Evolutionary conservation across 2,797 vertebrate genomes (phyloP), one percentile per base, ranked within the genome.

Genomic region (Siniperca scherzeri): DNA sequence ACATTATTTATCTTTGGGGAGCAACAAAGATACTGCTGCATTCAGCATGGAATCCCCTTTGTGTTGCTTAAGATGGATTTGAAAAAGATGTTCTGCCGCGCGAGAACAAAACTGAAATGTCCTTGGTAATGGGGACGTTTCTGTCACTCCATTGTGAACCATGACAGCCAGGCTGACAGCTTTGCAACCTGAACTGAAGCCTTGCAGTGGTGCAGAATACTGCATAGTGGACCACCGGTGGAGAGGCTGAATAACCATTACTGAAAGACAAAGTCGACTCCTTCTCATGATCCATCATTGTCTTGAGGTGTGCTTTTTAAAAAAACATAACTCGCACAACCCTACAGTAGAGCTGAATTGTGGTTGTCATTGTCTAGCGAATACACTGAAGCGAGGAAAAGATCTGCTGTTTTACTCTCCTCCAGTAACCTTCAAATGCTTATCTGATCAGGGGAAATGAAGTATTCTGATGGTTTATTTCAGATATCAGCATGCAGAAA

Each of bases 101-200:
- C 2, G 25, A 81, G 85, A 88, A 93, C 91, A 89, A 91, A 93
- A 86, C 52, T 55, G 61, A 91, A 90, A 89, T 57, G 91, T 91
- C 93, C 90, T 88, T 87, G 82, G 80, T 91, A 93, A 94, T 92
- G 82, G 89, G 85, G 70, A 87, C 74, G 52, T 92, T 89, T 92
- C 82, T 86, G 86, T 93, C 92, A 83, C 84, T 91, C 86, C 67
- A 83, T 89, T 91, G 92, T 92, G 84, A 87, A 60, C 83, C 33
- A 13, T 87, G 92, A 91, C 90, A 89, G 88, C 82, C 70, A 0
- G 52, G 85, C 72, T 92, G 89, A 93, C 88, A 88, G 89, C 92
- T 92, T 83, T 88, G 88, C 87, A 87, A 89, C 88, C 85, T 88
- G 83, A 91, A 85, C 78, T 74, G 79, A 79, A 91, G 88, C 76